Evolutionary conservation across 2,113 vertebrate genomes (phyloP).

Genomic region (Probosciger aterrimus): DNA sequence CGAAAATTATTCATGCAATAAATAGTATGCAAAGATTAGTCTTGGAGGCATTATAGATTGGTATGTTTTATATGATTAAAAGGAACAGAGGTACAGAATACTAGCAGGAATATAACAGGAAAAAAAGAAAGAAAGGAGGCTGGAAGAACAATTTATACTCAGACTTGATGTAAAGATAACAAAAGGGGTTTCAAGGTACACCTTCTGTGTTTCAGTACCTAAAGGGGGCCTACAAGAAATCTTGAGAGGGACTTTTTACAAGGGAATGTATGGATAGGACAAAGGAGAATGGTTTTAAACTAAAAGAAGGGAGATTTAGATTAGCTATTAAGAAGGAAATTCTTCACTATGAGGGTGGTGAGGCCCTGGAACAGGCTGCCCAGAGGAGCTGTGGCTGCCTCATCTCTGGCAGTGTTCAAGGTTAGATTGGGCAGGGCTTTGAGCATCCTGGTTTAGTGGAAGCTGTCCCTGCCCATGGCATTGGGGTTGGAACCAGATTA

Average conservation of each 20-base stretch:
- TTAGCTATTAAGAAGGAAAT: neutral
- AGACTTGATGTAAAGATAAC: neutral
- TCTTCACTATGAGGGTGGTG: neutral
- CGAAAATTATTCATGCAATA: conserved; percentile 18
- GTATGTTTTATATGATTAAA: neutral
- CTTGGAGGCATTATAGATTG: neutral
- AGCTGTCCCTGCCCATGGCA: neutral
- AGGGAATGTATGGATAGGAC: neutral
- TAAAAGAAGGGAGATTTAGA: neutral
- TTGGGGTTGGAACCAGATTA: neutral
- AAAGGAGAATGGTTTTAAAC: neutral
- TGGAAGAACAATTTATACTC: neutral
- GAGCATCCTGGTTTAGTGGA: neutral
- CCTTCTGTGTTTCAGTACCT: neutral
- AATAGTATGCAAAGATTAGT: neutral
- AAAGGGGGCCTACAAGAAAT: neutral
- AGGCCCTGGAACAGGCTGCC: neutral
- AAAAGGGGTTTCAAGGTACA: neutral
- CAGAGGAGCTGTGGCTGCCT: neutral
- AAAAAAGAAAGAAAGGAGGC: neutral
- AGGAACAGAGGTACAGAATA: neutral
- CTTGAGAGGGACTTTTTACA: neutral
- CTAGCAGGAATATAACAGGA: neutral
- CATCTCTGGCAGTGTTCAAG: neutral
- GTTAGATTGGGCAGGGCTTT: neutral